Evolutionary conservation across 1,140 invertebrate species (phyloP), one percentile per base, ranked within the genome.

Genomic region (Trachymyrmex septentrionalis): DNA sequence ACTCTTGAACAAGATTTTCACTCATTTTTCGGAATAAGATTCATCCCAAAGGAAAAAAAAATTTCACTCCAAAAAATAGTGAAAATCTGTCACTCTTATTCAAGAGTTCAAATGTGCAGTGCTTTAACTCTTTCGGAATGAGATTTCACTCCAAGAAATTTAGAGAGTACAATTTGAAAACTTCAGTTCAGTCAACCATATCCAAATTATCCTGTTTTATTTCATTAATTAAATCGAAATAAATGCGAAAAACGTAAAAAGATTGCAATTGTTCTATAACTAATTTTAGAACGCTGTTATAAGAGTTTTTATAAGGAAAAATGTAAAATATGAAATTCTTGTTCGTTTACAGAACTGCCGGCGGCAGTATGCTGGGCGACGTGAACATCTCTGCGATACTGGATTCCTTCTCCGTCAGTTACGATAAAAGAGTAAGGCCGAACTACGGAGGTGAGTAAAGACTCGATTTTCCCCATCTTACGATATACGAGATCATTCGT

Each of bases 351-450:
- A 97, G 97, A 90, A 95, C 96, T 91, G 97, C 96, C 82, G 97
- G 97, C 89, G 97, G 97, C 90, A 97, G 97, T 92, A 97, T 97
- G 97, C 96, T 97, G 92, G 97, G 97, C 90, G 98, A 98, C 95
- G 98, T 98, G 93, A 99, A 99, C 96, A 98, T 99, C 96, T 98
- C 98, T 86, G 97, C 97, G 93, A 99, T 99, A 94, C 96, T 99
- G 94, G 98, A 99, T 96, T 98, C 97, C 90, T 98, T 99, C 95
- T 98, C 98, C 95, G 97, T 97, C 94, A 98, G 98, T 96, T 99
- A 99, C 96, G 99, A 99, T 96, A 99, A 99, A 97, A 97, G 99
- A 97, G 98, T 99, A 96, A 98, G 98, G 96, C 99, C 99, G 93
- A 99, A 99, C 96, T 99, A 99, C 96, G 98, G 98, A 97, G 98